Conservation (phyloP, 2,888 invertebrate genomes). For the Protophormia terraenovae region DNA sequence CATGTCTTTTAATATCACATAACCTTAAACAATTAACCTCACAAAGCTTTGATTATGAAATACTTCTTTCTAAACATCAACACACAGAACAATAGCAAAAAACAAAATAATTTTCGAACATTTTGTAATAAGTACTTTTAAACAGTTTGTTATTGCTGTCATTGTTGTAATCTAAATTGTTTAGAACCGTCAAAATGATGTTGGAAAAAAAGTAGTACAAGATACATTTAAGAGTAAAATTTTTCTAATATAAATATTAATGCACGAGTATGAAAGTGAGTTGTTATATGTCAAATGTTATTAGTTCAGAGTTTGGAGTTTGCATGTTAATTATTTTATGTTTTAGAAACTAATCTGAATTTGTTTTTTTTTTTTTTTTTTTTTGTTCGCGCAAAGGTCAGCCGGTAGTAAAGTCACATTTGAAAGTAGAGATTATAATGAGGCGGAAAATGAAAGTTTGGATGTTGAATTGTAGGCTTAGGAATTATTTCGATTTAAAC, state of each 20-base stretch:
- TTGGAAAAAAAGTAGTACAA: background rate
- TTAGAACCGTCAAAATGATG: slow-evolving; percentile 11
- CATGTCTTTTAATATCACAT: slow-evolving; percentile 51
- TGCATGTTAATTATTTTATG: background rate
- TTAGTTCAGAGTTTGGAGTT: background rate
- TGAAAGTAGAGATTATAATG: background rate
- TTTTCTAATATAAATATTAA: background rate
- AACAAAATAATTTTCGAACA: background rate
- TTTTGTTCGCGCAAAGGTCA: background rate
- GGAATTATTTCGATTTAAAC: no score
- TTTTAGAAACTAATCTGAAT: background rate
- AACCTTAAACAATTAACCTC: slow-evolving; percentile 64
- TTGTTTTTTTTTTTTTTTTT: background rate
- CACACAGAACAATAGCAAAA: background rate
- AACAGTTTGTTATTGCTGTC: slow-evolving; percentile 16
- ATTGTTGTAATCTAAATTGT: slow-evolving; percentile 2
- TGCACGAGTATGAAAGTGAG: background rate
- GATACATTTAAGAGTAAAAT: background rate
- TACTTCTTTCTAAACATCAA: slow-evolving; percentile 47
- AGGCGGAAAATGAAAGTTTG: background rate
- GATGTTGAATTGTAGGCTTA: no score
- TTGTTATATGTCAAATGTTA: background rate
- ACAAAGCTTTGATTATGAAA: slow-evolving; percentile 52
- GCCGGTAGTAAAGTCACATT: background rate
- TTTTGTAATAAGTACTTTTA: slow-evolving; percentile 2